Conservation (phyloP, 2,113 vertebrate species). For the Neodon shergylaensis region DNA sequence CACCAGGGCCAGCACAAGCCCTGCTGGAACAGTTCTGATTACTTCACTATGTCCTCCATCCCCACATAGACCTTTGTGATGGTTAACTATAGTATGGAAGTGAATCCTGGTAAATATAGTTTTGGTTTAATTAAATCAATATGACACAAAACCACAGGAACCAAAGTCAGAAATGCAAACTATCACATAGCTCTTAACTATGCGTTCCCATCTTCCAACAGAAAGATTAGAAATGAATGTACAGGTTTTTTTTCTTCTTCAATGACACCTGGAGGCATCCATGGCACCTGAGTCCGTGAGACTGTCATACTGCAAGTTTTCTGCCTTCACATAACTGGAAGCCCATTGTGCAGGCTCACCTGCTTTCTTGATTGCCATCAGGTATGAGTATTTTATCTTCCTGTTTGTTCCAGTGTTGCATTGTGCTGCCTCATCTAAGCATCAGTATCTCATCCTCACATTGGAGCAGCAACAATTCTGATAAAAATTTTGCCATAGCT, state of each 20-base stretch:
- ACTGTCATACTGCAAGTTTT: too few relatives aligned
- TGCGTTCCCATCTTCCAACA: background rate
- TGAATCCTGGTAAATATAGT: background rate
- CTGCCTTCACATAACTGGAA: background rate
- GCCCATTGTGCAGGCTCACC: background rate
- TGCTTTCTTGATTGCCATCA: background rate
- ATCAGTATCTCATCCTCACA: background rate
- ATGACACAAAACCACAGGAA: background rate
- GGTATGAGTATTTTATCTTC: background rate
- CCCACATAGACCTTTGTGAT: background rate
- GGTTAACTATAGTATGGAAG: background rate
- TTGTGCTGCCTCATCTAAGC: background rate
- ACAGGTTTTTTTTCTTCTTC: background rate
- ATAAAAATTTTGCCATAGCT: background rate
- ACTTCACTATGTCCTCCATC: background rate
- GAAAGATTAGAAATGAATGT: background rate
- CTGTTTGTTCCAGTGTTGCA: background rate
- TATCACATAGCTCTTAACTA: background rate
- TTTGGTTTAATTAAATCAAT: background rate
- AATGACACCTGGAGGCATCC: background rate
- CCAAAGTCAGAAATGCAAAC: background rate
- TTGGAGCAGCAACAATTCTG: background rate
- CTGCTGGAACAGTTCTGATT: fast-evolving
- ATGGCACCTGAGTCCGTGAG: too few relatives aligned
- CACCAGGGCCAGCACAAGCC: too few relatives aligned